Percentiles rank a stretch among this genome's conserved stretches.
Evolutionary conservation across 2,113 vertebrate species (phyloP).

Genomic region (Stigmatopora nigra): DNA sequence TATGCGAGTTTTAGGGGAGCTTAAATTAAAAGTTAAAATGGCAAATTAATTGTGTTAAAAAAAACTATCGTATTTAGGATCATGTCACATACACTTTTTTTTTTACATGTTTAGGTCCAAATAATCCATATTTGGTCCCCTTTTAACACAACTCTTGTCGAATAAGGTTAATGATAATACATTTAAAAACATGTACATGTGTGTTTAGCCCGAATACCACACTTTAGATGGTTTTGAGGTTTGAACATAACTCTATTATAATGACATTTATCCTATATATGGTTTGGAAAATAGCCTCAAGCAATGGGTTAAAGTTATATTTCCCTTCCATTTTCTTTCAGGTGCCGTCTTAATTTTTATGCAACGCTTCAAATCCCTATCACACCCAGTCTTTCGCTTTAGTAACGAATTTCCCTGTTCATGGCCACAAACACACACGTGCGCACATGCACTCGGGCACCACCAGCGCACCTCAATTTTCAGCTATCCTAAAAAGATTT

Average conservation of each 20-base stretch:
- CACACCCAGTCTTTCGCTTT: constrained; percentile 79
- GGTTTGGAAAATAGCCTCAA: constrained; percentile 1
- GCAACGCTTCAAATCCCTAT: constrained; percentile 81
- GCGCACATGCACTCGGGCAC: constrained; percentile 35
- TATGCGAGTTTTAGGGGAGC: background rate
- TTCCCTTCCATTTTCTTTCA: background rate
- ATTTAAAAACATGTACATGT: too few species aligned
- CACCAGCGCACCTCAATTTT: constrained; percentile 70
- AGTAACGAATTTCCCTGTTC: constrained; percentile 80
- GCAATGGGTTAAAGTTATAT: background rate
- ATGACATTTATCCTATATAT: background rate
- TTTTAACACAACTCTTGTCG: too few species aligned
- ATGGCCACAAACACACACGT: constrained; percentile 52
- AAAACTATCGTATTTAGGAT: too few species aligned
- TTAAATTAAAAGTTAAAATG: background rate
- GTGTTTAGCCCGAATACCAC: background rate
- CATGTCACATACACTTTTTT: too few species aligned
- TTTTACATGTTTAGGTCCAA: too few species aligned
- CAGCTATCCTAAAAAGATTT: constrained; percentile 74
- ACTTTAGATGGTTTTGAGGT: background rate
- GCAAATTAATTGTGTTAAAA: background rate
- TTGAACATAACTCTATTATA: background rate
- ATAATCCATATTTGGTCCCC: too few species aligned
- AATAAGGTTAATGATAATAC: too few species aligned
- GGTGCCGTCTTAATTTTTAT: constrained; percentile 17